A percentile compares a stretch with the other conserved stretches of the same genome.
Evolutionary conservation across 2,113 vertebrate genomes (phyloP).

Genomic region (Lophotis ruficrista): DNA sequence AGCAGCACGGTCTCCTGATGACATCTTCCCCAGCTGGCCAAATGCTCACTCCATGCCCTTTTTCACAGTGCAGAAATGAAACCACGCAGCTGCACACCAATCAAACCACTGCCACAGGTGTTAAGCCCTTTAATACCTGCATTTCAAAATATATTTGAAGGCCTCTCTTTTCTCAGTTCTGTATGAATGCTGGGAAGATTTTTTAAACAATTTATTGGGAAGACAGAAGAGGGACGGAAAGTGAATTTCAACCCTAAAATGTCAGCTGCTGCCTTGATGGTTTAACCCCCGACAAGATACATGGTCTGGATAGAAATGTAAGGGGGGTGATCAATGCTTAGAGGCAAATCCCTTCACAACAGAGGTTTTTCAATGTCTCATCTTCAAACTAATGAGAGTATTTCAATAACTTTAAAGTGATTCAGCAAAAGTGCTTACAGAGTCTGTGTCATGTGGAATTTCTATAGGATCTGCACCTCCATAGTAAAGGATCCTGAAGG

Average conservation of each 20-base stretch:
- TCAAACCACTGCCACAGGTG: neutral
- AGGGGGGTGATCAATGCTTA: neutral
- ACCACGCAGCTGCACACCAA: neutral
- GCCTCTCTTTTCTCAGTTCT: neutral
- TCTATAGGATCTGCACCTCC: neutral
- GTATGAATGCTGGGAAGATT: neutral
- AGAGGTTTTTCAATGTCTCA: accelerated
- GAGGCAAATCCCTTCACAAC: neutral
- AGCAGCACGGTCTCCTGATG: neutral
- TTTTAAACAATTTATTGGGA: neutral
- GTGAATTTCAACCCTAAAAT: neutral
- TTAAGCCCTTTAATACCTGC: neutral
- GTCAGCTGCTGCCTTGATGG: neutral
- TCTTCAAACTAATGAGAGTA: neutral
- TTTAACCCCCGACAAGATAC: neutral
- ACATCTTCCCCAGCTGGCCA: neutral
- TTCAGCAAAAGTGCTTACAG: neutral
- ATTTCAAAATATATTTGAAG: neutral
- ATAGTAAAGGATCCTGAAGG: neutral
- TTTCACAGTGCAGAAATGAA: neutral
- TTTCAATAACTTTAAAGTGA: neutral
- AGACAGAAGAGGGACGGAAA: neutral
- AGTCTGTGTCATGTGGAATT: neutral
- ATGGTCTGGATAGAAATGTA: neutral
- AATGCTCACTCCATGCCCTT: neutral